Percentiles rank a stretch among this genome's conserved stretches.
phyloP scores from a whole-genome alignment of 1,140 invertebrate genomes.

The Drosophila persimilis region DNA sequence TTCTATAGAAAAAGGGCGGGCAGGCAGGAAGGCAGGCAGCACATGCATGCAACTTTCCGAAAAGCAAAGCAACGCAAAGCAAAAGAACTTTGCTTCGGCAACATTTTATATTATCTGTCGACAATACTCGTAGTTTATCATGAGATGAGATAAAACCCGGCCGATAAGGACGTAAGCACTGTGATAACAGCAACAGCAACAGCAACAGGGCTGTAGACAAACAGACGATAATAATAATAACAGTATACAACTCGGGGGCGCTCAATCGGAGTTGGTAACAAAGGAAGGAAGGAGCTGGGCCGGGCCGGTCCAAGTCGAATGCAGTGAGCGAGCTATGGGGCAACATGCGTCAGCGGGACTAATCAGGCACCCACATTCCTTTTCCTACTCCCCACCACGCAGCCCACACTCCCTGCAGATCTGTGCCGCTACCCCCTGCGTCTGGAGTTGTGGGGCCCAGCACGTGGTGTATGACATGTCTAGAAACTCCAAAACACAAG shows the following conservation, averaged over 20 bases:
- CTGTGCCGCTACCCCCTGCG: not conserved
- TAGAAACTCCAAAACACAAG: slow-evolving; percentile 64
- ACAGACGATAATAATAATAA: slow-evolving; percentile 79
- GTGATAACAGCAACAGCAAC: slow-evolving; percentile 59
- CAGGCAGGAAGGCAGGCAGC: not conserved
- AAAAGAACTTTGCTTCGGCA: slow-evolving; percentile 50
- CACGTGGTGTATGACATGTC: slow-evolving; percentile 64
- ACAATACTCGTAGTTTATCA: slow-evolving; percentile 72
- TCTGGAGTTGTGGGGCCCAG: slow-evolving; percentile 48
- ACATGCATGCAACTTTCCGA: slow-evolving; percentile 36
- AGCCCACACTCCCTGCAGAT: slow-evolving; percentile 1
- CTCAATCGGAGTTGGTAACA: slow-evolving; percentile 60
- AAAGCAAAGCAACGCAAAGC: slow-evolving; percentile 13
- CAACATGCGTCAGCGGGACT: slow-evolving; percentile 66
- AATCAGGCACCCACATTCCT: slow-evolving; percentile 59
- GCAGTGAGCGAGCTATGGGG: slow-evolving; percentile 21
- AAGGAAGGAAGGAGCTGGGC: slow-evolving; percentile 31
- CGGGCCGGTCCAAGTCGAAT: slow-evolving; percentile 40
- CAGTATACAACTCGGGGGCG: slow-evolving; percentile 62
- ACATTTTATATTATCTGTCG: slow-evolving; percentile 63
- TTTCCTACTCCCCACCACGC: not conserved
- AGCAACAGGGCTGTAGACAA: slow-evolving; percentile 60
- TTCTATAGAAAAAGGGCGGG: slow-evolving; percentile 1
- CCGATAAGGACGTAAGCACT: slow-evolving; percentile 68
- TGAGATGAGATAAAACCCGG: slow-evolving; percentile 65